Base-by-base conservation (phyloP, 2,888 invertebrate genomes). In the Ormyrus pomaceus region DNA sequence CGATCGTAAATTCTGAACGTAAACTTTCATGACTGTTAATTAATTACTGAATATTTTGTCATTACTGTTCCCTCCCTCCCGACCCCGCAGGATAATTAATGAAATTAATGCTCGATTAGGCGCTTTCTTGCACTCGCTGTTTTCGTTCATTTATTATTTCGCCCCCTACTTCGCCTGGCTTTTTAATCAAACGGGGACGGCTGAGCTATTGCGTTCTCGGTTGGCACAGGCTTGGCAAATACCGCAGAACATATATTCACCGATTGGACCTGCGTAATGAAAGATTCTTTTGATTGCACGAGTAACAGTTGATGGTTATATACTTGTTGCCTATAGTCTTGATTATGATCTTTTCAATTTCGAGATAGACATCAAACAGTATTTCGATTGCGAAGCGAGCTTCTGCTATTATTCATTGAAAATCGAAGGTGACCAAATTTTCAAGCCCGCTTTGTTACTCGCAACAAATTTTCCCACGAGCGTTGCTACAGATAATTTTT, bases 11-110 rank as follows among this genome's bases (percentile, higher is more conserved):
- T 74, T 51, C 75, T 46, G 65, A 58, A 11, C 53, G 56, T 13
- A 61, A 77, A 80, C 73, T 80, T 80, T 80, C 65, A 73, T 76
- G 77, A 77, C 77, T 80, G 73, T 80, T 80, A 80, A 80, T 80
- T 77, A 80, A 80, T 80, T 77, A 77, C 76, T 19, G 69, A 73
- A 80, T 80, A 80, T 80, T 80, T 80, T 80, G 73, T 80, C 80
- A 77, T 73, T 77, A 77, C 77, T 62, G 53, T 13, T 8, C 19
- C 13, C 53, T 19, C 51, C 10, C 55, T 1, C 55, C 3, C 45
- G 11, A 19, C 2, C 50, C 6, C 13, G 34, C 10, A 0, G 55
- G 50, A 76, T 80, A 73, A 77, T 80, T 80, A 80, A 80, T 80
- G 80, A 69, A 77, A 77, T 80, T 80, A 77, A 77, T 73, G 77